Percentiles rank a stretch among this genome's conserved stretches.
Evolutionary conservation across 2,888 invertebrate species (phyloP).

Genomic region (Andrena haemorrhoa): DNA sequence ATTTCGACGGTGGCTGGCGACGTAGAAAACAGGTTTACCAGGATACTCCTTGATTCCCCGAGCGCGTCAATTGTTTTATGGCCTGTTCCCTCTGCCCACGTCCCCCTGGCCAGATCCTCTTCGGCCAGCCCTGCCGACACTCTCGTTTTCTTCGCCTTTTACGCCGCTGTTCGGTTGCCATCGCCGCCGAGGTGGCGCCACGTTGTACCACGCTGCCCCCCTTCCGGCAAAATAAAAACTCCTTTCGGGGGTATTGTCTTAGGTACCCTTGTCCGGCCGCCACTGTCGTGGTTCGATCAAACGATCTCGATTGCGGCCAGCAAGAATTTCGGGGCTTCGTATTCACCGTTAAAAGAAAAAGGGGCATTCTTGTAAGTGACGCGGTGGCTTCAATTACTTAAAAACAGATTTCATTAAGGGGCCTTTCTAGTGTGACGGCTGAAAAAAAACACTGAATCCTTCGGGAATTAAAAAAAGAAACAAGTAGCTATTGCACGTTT

Average conservation of each 20-base stretch:
- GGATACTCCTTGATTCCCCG: constrained; percentile 63
- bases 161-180: constrained; percentile 20
- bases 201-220: constrained; percentile 43
- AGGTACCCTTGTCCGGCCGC: constrained; percentile 26
- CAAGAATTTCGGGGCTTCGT: constrained; percentile 4
- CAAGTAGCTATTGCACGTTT: too few relatives aligned
- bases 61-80: constrained; percentile 75
- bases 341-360: not conserved
- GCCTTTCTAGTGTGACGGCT: too few relatives aligned
- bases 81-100: constrained; percentile 54
- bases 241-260: constrained; percentile 36
- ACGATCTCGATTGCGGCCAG: not conserved
- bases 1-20: constrained; percentile 38
- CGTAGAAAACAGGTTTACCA: constrained; percentile 72
- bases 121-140: constrained; percentile 45
- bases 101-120: constrained; percentile 32
- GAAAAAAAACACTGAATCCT: too few relatives aligned
- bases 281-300: constrained; percentile 13
- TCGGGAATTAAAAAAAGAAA: too few relatives aligned
- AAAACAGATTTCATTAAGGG: too few relatives aligned
- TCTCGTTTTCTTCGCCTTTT: constrained; percentile 61
- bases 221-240: constrained; percentile 49
- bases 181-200: constrained; percentile 71
- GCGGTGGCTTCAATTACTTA: too few relatives aligned
- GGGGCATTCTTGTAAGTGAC: not conserved